Base-by-base conservation (phyloP, 1,140 invertebrate genomes). In the Radopholus similis region DNA sequence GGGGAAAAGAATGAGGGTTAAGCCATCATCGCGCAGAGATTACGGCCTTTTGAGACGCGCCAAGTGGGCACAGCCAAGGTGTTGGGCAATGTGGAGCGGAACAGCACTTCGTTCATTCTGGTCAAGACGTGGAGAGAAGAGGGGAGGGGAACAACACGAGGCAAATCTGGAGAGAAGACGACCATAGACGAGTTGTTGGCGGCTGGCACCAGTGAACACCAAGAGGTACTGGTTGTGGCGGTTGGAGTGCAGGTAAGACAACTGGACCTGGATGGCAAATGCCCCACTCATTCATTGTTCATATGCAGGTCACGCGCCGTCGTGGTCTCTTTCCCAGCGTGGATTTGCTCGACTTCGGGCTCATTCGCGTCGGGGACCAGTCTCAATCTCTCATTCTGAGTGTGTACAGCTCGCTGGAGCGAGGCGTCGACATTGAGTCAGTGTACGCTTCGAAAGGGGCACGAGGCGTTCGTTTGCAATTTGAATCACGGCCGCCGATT, bases 11-110 rank as follows among this genome's bases (percentile, higher is more conserved):
- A 65, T 21, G 21, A 58, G 15, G 58, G 21, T 72, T 72, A 70
- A 66, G 30, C n/a, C 4, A 32, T 70, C n/a, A 53, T 30, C 32
- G 64, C 73, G 21, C 58, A 86, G 86, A 88, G 90, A 82, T 90
- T 97, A 82, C 89, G 90, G 70, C 91, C 93, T 58, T 92, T 90
- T 84, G 87, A 90, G 84, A 89, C 90, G 26, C 91, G 91, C 83
- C 87, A 91, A 65, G 87, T 97, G 51, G 93, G 95, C 84, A 88
- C 89, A 80, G 88, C 94, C 68, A 88, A 88, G 75, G 90, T 92
- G 84, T 86, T 90, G 83, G 90, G 89, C 66, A 86, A 87, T 80
- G 83, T 84, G 73, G 88, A 90, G 83, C 88, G 88, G 81, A 91
- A 92, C 84, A 88, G 91, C 82, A 91, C 90, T 62, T 88, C 89